Conservation (phyloP, 2,888 invertebrate species). For the Plebejus melissa region DNA sequence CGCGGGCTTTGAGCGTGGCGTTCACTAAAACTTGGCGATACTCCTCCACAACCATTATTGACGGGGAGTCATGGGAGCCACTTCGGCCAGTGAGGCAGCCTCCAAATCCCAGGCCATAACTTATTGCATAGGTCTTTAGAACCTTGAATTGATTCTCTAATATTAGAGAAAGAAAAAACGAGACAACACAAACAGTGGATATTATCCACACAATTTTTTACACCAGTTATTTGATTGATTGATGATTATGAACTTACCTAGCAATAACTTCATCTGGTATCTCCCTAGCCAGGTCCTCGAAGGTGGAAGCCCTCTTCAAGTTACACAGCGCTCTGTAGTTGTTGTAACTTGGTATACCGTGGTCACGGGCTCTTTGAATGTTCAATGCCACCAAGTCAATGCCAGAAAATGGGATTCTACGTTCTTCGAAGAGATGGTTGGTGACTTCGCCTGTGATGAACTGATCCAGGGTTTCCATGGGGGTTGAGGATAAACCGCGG, state of each 20-base stretch:
- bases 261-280: constrained; percentile 91
- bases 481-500: constrained; percentile 91
- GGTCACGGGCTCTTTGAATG: constrained; percentile 92
- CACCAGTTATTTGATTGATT: not conserved
- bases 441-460: constrained; percentile 96
- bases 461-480: constrained; percentile 95
- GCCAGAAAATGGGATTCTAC: constrained; percentile 93
- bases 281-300: constrained; percentile 92
- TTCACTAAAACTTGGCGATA: too few species aligned
- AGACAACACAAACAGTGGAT: not conserved
- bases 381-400: constrained; percentile 95
- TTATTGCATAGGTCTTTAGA: too few species aligned
- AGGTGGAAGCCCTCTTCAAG: constrained; percentile 88
- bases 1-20: too few species aligned
- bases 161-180: too few species aligned
- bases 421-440: constrained; percentile 95
- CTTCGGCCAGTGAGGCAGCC: too few species aligned
- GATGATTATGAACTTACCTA: constrained; percentile 47
- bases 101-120: too few species aligned
- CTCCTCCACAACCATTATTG: too few species aligned
- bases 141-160: too few species aligned
- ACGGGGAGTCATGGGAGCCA: too few species aligned
- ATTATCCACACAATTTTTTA: not conserved
- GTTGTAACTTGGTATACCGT: constrained; percentile 93
- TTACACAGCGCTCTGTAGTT: constrained; percentile 95